Base-by-base conservation (phyloP, 2,888 invertebrate genomes). In the Acanthopleura granulata region DNA sequence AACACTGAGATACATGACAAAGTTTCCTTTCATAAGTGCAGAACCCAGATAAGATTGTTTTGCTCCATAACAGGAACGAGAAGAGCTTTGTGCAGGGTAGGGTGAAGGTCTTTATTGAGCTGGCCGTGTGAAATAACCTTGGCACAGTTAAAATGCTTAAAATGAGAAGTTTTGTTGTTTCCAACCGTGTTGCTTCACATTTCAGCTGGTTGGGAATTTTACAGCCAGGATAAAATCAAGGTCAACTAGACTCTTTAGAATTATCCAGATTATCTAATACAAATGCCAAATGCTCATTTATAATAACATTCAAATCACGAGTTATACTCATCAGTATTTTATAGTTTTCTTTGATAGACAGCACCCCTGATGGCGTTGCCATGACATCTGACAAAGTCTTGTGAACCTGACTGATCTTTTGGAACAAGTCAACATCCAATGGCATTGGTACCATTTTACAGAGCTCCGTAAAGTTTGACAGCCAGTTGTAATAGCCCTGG, bases 401-500 rank as follows among this genome's bases (percentile, higher is more conserved):
- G 66, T 89, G 88, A 4, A 89, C 87, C 73, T 88, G 88, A 66
- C 86, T 88, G 69, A 89, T 88, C 74, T 87, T 87, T 76, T 87
- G 87, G 75, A 88, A 89, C 40, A 86, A 77, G 18, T 84, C 84
- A 49, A 84, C 81, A 29, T 85, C 84, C 15, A 89, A 75, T 0
- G 89, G 89, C 81, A 89, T 84, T 1, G 86, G 81, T 49, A 87
- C 79, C 1, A 84, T 76, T 78, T 86, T 88, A 80, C 87, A 87
- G 16, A 83, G 77, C 72, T 88, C 87, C 11, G 87, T 87, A 76
- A 89, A 89, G 57, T 78, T 83, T 3, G 87, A 86, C 75, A 89
- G 79, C 89, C 89, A 89, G 79, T 88, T 86, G 72, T 87, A 89
- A 72, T 89, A 89, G 15, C 86, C 87, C 77, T 88, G 89, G 75